Percentiles rank a stretch among this genome's conserved stretches.
These are phyloP conservation scores for Aurelia sp. DNA, from an alignment of 30 jellyfish, hydroid and myxozoan species.

Conservation along the genomic window DNA sequence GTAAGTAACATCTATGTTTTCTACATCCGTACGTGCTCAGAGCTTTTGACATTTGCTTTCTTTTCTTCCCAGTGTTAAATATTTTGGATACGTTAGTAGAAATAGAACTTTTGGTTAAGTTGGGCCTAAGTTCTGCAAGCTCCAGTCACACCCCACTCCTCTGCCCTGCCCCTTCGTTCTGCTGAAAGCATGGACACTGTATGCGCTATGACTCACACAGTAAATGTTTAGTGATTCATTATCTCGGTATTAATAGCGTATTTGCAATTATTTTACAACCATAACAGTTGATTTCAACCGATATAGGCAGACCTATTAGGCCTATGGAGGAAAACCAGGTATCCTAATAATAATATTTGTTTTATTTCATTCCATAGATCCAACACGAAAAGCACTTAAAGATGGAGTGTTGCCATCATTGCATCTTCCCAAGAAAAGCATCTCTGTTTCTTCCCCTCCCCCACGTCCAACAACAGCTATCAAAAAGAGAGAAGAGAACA, in stretches of 20 bases:
- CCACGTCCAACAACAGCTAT: slow-evolving; percentile 48
- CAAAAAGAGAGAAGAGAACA: slow-evolving; percentile 31
- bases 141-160: neutral
- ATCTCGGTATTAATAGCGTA: neutral
- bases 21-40: neutral
- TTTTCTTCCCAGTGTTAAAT: neutral
- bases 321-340: neutral
- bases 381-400: slow-evolving; percentile 49
- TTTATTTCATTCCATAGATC: slow-evolving; percentile 23
- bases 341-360: neutral
- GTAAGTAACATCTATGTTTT: slow-evolving; percentile 23
- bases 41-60: neutral
- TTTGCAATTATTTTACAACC: no score
- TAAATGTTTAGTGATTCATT: neutral
- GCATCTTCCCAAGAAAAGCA: slow-evolving; percentile 50
- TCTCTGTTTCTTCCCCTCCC: slow-evolving; percentile 36
- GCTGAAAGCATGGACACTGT: neutral
- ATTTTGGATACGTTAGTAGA: neutral
- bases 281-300: neutral
- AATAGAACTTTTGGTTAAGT: neutral
- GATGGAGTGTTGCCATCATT: slow-evolving; percentile 53
- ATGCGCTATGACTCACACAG: neutral
- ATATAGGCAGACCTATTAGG: neutral
- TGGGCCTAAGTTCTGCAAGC: neutral
- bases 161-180: neutral